A percentile compares a stretch with the other conserved stretches of the same genome.
phyloP scores from a whole-genome alignment of 2,888 invertebrate genomes.

The Microplitis deprimator region DNA sequence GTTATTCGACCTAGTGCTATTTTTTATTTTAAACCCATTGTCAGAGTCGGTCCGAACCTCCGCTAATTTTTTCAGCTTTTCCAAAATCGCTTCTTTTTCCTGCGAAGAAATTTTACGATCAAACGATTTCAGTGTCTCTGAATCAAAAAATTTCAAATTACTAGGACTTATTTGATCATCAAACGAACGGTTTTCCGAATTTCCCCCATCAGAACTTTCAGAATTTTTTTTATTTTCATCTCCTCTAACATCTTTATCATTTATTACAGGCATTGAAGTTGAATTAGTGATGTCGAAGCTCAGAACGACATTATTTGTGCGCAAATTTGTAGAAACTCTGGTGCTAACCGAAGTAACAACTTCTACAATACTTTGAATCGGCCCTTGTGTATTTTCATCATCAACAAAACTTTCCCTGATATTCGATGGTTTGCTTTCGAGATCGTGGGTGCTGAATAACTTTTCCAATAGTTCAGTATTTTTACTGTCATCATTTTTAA shows the following conservation, averaged over 20 bases:
- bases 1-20: conserved; percentile 6
- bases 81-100: conserved; percentile 56
- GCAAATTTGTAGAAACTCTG: conserved; percentile 63
- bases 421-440: conserved; percentile 6
- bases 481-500: not conserved
- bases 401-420: not conserved
- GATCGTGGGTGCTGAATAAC: conserved; percentile 55
- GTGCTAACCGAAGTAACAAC: conserved; percentile 70
- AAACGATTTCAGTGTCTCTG: conserved; percentile 52
- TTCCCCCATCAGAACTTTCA: conserved; percentile 44
- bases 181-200: conserved; percentile 50
- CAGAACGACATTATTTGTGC: conserved; percentile 58
- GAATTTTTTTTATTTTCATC: conserved; percentile 26
- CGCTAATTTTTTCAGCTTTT: conserved; percentile 61
- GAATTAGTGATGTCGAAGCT: conserved; percentile 60
- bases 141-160: conserved; percentile 17
- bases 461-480: conserved; percentile 28
- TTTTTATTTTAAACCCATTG: not conserved
- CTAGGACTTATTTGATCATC: conserved; percentile 10
- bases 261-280: conserved; percentile 48
- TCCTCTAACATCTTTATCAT: conserved; percentile 34
- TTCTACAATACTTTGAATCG: conserved; percentile 66
- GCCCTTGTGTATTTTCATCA: conserved; percentile 15
- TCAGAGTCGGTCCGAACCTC: conserved; percentile 57
- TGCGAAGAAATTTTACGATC: conserved; percentile 62